Percentiles rank a stretch among this genome's conserved stretches.
Conservation (phyloP, 92 coral and sea anemone genomes). For the Pocillopora meandrina region DNA sequence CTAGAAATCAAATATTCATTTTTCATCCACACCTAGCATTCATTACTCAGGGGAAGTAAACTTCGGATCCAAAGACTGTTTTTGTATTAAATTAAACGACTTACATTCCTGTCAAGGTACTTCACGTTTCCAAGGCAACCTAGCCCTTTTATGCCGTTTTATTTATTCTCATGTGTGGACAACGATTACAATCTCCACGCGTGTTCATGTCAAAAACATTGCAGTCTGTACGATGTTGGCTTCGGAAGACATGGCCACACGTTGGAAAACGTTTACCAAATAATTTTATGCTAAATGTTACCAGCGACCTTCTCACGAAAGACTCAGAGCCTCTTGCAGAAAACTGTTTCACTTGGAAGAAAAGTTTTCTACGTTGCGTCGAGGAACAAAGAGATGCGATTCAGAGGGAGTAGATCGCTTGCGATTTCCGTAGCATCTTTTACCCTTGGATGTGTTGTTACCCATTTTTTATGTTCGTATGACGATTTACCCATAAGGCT, state of each 20-base stretch:
- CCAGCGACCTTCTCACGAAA: too few relatives aligned
- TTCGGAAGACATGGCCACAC: too few relatives aligned
- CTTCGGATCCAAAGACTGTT: too few relatives aligned
- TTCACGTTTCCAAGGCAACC: background rate
- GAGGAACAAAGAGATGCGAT: constrained; percentile 1
- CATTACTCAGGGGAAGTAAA: too few relatives aligned
- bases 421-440: constrained; percentile 19
- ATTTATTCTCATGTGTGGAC: background rate
- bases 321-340: background rate
- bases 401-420: background rate
- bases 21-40: too few relatives aligned
- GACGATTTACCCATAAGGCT: background rate
- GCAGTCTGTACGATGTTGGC: too few relatives aligned
- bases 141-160: background rate
- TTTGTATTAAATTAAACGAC: background rate
- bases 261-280: too few relatives aligned
- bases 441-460: constrained; percentile 4
- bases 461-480: constrained; percentile 10
- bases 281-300: too few relatives aligned
- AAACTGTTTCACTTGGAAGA: background rate
- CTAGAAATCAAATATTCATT: too few relatives aligned
- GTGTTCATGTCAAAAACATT: background rate
- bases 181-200: background rate
- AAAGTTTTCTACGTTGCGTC: background rate
- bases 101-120: background rate